A percentile compares a stretch with the other conserved stretches of the same genome.
These are phyloP conservation scores for Pherbina coryleti DNA, from an alignment of 2,888 invertebrate genomes.

Conservation along the genomic window DNA sequence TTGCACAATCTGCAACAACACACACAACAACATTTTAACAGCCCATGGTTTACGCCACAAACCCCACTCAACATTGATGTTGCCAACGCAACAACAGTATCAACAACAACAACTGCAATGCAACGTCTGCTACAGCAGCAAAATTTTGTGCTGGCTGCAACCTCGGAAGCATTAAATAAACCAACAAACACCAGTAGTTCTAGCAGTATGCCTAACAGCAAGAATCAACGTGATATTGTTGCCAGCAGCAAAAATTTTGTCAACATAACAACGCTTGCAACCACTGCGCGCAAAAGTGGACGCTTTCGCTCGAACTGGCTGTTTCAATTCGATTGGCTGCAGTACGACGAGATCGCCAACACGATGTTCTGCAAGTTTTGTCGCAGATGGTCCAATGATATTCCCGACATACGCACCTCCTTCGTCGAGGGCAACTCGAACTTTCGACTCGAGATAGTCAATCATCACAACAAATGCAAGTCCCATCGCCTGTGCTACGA, in stretches of 20 bases:
- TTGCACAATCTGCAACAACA: constrained; percentile 59
- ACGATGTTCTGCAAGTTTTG: constrained; percentile 82
- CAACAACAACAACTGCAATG: constrained; percentile 46
- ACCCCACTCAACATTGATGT: constrained; percentile 41
- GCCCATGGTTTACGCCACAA: constrained; percentile 53
- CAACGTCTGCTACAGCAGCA: constrained; percentile 53
- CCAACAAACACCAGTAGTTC: background rate
- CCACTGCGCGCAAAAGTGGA: constrained; percentile 72
- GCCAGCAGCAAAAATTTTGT: constrained; percentile 6
- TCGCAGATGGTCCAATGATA: constrained; percentile 79
- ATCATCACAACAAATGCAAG: constrained; percentile 84
- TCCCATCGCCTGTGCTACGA: constrained; percentile 78
- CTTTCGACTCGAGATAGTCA: constrained; percentile 82
- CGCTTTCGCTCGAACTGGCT: constrained; percentile 79
- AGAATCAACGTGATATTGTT: background rate
- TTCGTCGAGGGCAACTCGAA: constrained; percentile 84
- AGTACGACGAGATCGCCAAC: constrained; percentile 77
- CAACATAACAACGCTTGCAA: constrained; percentile 39
- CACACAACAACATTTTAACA: constrained; percentile 53
- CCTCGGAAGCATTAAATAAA: constrained; percentile 60
- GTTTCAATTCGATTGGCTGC: constrained; percentile 79
- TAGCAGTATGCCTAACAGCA: constrained; percentile 1
- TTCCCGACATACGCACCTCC: constrained; percentile 81
- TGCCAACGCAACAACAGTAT: constrained; percentile 51
- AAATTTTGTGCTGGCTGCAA: constrained; percentile 20